Evolutionary conservation across 2,888 invertebrate species (phyloP), one percentile per base, ranked within the genome.

Genomic region (Lycia hirtaria): DNA sequence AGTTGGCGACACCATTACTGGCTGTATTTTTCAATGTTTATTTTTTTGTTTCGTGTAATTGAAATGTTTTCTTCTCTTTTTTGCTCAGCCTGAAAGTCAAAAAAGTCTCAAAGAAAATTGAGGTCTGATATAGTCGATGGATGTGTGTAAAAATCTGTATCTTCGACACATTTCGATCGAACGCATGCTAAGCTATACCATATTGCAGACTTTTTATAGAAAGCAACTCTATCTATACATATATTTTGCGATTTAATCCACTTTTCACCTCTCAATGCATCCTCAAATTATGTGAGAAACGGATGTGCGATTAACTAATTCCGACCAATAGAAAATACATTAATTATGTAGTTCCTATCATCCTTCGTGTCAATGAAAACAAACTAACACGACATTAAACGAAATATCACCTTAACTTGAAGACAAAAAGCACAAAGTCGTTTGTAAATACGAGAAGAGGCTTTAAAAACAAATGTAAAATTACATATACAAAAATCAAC

Each of bases 321-420:
- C 50, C 51, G 30, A 40, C 24, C 43, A 49, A 56, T 56, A 58
- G 53, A 59, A 56, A 56, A 47, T 40, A 50, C 49, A 49, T 44
- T 51, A 41, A 54, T 56, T 53, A 66, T 50, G 51, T 57, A 45
- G 44, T 15, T 52, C 57, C 64, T 64, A 66, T 50, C 24, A 32
- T 45, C 55, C 59, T 60, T 35, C 33, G 61, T 60, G 62, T 56
- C 64, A 66, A 64, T 60, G 60, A 64, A 65, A 56, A 64, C 59
- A 56, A 57, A 54, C 28, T 32, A 30, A 19, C 6, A 6, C 9
- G 35, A 20, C 0, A 0, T 0, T 17, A 26, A 0, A 3, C 33
- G 4, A 64, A 53, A 55, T 30, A 1, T 20, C 7, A 54, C 56
- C 35, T 38, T 60, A 56, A 17, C 5, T 0, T 19, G 9, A 6